Conservation (phyloP, 2,797 vertebrate species). For the Phaenicophaeus curvirostris region DNA sequence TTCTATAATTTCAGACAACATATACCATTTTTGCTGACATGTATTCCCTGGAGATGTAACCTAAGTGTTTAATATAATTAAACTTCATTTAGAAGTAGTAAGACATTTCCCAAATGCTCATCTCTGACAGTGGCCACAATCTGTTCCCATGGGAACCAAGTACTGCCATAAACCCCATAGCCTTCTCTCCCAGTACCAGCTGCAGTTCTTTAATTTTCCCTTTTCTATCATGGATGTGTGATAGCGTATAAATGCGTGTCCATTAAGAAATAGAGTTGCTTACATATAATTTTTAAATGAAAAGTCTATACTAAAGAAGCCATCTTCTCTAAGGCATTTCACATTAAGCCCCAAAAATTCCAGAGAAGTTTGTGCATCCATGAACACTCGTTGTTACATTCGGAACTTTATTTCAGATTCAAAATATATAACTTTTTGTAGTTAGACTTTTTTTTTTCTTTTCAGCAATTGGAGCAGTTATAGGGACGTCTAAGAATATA, state of each 20-base stretch:
- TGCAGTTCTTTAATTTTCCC: background rate
- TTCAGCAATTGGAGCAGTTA: background rate
- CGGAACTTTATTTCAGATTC: background rate
- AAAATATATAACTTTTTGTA: background rate
- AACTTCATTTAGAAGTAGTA: background rate
- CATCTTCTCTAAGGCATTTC: background rate
- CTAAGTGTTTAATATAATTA: background rate
- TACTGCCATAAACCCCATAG: background rate
- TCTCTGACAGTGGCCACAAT: background rate
- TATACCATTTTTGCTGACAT: background rate
- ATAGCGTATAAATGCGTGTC: background rate
- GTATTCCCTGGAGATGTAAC: background rate
- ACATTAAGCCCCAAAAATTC: background rate
- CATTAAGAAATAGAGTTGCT: fast-evolving
- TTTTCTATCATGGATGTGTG: background rate
- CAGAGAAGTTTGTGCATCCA: background rate
- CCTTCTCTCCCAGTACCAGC: background rate
- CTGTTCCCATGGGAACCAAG: background rate
- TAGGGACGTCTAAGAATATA: background rate
- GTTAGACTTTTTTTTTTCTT: background rate
- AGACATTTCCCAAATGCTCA: background rate
- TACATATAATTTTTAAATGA: background rate
- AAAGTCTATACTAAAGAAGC: background rate
- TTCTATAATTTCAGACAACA: background rate
- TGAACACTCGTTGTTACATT: background rate